Evolutionary conservation across 2,113 vertebrate genomes (phyloP).

Genomic region (human (Homo sapiens)): DNA sequence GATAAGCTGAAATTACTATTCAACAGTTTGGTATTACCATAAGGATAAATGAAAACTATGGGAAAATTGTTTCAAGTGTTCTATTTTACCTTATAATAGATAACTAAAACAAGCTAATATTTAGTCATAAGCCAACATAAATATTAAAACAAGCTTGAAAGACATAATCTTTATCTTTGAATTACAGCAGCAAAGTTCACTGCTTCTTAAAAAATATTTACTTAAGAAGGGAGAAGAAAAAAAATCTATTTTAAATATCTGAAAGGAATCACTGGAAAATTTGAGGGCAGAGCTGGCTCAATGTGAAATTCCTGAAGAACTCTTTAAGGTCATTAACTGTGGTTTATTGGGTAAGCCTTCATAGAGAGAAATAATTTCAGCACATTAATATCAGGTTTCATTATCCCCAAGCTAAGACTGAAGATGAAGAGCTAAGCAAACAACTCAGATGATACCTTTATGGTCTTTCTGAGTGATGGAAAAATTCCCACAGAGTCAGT

Average conservation of each 20-base stretch:
- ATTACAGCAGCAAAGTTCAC: background rate
- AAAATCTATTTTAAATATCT: background rate
- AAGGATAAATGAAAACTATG: background rate
- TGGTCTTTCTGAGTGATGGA: background rate
- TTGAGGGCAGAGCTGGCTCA: background rate
- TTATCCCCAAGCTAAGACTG: conserved; percentile 14
- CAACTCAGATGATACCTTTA: background rate
- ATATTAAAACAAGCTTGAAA: conserved; percentile 6
- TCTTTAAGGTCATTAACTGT: background rate
- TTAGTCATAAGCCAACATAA: background rate
- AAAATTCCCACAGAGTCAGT: background rate
- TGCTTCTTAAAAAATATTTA: conserved; percentile 38
- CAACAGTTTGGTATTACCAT: background rate
- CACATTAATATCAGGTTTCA: background rate
- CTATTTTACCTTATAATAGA: background rate
- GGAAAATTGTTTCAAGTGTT: background rate
- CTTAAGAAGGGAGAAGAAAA: background rate
- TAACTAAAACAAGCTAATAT: background rate
- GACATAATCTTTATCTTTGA: background rate
- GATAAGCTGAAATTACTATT: background rate
- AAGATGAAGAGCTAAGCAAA: conserved; percentile 19
- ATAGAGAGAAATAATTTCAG: conserved; percentile 12
- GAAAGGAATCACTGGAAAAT: background rate
- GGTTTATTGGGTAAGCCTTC: conserved; percentile 7
- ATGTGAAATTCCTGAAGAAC: background rate